Evolutionary conservation across 2,888 invertebrate species (phyloP), one percentile per base, ranked within the genome.

Genomic region (Ormyrus thymus): DNA sequence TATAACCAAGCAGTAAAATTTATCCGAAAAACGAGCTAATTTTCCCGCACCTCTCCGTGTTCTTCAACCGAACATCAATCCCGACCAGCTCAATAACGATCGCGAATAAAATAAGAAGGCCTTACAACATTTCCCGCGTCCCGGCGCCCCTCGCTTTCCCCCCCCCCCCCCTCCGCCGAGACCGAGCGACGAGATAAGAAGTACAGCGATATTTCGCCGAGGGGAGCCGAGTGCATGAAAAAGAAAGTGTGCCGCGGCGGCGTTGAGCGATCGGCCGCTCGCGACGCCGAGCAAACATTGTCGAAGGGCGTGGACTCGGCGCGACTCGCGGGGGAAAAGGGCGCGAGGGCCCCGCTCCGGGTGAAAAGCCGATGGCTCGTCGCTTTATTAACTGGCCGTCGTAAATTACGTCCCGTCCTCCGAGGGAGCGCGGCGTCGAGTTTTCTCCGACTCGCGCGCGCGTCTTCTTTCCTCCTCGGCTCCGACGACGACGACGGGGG

Each of bases 251-350:
- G 45, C 56, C 56, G 13, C 9, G 6, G 46, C 43, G 48, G 6
- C 58, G 15, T 58, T 45, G 58, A 70, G 29, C 48, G 59, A 70
- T 46, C 13, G 50, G 10, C 29, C 29, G 29, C n/a, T 50, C 29
- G 50, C 15, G 9, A 8, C 43, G 43, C 8, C 29, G 56, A 48
- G 70, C 13, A 70, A 70, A 70, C 59, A 70, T 59, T 50, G 50
- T 59, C 43, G 50, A 29, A 70, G 70, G 70, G 70, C 43, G 70
- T 59, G 70, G 43, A 59, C 50, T 10, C 13, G 46, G 48, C 10
- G 48, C 11, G 15, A 9, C 15, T 4, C 48, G 10, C 43, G 13
- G 4, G 5, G 50, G 13, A 59, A 45, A 62, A 61, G 53, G 9
- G 45, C 9, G 10, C 7, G 15, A 56, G 7, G 7, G 15, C 55